Base-by-base conservation (phyloP, 1,140 invertebrate species). In the Dendrolimus kikuchii region DNA sequence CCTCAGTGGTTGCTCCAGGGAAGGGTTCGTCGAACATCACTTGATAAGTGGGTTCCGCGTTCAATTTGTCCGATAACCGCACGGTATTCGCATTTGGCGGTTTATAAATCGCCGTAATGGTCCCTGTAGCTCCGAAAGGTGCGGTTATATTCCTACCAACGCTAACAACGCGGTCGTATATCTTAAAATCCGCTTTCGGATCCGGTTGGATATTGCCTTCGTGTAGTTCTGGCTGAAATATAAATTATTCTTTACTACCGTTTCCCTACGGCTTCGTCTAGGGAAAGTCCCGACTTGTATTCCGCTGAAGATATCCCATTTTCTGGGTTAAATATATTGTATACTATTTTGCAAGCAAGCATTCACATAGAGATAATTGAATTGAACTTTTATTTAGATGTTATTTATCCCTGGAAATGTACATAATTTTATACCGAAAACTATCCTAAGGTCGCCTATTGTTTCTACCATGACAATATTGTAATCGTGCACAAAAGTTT, bases 121-220 rank as follows among this genome's bases (percentile, higher is more conserved):
- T 97, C 40, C 96, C 97, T 64, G 91, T 92, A 1, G 91, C 87
- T 5, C 96, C 96, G 8, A 95, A 80, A 0, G 96, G 96, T 6
- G 96, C 95, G 3, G 91, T 90, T 64, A 92, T 94, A 47, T 91
- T 90, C 46, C 92, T 89, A 40, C 92, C 89, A 0, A 95, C 90
- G 64, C 93, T 92, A 3, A 98, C 90, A 42, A 99, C 92, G 52
- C 97, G 89, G 77, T 99, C 96, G 61, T 95, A 93, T 44, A 99
- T 66, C 57, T 88, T 64, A 74, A 91, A 93, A 4, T 88, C 89
- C 0, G 92, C 89, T 8, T 77, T 86, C 0, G 89, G 83, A 84
- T 97, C 95, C 0, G 94, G 92, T 2, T 89, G 65, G 49, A 88
- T 53, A 74, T 88, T 82, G 64, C 91, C 86, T 38, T 78, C 70